phyloP scores from a whole-genome alignment of 2,113 vertebrate genomes.

The Diadophis punctatus region DNA sequence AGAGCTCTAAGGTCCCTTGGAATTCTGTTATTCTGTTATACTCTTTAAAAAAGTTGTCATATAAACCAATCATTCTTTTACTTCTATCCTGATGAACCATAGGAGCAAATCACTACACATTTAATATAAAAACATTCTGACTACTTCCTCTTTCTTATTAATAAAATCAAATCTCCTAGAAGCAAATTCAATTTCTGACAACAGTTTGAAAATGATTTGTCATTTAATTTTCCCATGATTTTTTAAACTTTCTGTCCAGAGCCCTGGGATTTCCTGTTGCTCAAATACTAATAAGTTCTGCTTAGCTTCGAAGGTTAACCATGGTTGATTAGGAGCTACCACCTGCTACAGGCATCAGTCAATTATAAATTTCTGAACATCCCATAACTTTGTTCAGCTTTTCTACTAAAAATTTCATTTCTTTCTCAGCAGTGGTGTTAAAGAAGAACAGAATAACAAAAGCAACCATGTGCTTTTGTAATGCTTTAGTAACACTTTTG shows the following conservation, averaged over 20 bases:
- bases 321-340: neutral
- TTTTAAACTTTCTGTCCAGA: neutral
- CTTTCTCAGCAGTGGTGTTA: neutral
- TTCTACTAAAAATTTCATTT: neutral
- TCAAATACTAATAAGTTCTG: neutral
- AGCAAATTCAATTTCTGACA: neutral
- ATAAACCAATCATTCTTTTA: neutral
- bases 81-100: neutral
- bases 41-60: no score
- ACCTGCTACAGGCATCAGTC: neutral
- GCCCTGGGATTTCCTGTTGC: neutral
- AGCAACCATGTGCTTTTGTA: neutral
- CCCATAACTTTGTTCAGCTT: neutral
- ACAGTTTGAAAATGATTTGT: neutral
- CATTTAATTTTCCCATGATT: neutral
- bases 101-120: neutral
- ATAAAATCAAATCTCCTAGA: neutral
- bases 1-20: no score
- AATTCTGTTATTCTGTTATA: no score
- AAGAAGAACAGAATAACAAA: neutral
- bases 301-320: neutral
- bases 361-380: neutral
- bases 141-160: neutral
- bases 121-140: neutral
- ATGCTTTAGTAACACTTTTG: neutral